Evolutionary conservation across 23 tunicate genomes (phyloP).

Genomic region (Clavelina lepadiformis): DNA sequence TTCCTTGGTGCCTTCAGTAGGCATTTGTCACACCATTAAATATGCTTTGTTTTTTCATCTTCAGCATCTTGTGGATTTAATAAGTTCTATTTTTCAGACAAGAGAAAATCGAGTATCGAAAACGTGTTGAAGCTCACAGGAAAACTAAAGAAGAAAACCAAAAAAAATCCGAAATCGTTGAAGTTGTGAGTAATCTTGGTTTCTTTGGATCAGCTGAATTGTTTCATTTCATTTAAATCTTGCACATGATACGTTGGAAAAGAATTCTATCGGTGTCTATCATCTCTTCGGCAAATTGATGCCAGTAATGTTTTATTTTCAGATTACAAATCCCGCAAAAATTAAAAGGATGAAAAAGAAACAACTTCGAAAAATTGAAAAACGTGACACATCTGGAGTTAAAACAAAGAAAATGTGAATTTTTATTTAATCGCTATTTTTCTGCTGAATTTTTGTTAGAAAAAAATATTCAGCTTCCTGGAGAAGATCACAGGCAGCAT

Average conservation of each 20-base stretch:
- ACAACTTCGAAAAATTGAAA: conserved; percentile 65
- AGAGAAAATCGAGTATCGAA: conserved; percentile 51
- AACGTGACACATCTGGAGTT: conserved; percentile 43
- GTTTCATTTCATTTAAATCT: background rate
- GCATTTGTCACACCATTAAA: background rate
- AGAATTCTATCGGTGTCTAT: no score
- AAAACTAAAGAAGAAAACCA: conserved; percentile 46
- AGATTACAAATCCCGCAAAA: conserved; percentile 58
- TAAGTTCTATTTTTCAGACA: conserved; percentile 15
- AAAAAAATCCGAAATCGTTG: conserved; percentile 63
- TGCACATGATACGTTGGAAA: background rate
- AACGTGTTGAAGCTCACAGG: conserved; percentile 70
- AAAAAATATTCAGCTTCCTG: no score
- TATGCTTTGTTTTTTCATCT: background rate
- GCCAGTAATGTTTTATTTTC: background rate
- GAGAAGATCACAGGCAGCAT: no score
- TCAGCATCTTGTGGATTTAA: background rate
- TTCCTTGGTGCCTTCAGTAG: background rate
- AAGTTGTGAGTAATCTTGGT: conserved; percentile 47
- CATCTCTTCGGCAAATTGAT: background rate
- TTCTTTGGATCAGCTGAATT: no score
- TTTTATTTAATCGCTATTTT: no score
- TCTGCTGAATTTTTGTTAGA: no score
- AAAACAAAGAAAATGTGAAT: conserved; percentile 44
- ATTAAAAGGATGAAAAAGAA: conserved; percentile 79